Evolutionary conservation across 2,797 vertebrate species (phyloP).

Genomic region (Phrynocephalus forsythii): DNA sequence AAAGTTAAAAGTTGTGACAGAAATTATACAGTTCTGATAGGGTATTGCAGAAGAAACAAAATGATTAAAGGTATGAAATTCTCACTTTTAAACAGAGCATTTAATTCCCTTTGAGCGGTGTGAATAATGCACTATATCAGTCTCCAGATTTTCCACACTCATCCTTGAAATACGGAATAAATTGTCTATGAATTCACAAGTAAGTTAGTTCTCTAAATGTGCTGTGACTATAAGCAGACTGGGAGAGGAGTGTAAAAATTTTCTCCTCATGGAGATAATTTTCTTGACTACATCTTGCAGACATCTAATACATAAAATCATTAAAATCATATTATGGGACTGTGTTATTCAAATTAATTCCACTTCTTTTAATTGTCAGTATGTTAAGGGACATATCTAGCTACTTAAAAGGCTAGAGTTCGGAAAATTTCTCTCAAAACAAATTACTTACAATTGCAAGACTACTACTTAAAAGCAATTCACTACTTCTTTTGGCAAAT

Average conservation of each 20-base stretch:
- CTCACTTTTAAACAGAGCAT: constrained; percentile 12
- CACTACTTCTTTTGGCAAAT: too few species aligned
- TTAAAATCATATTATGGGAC: not conserved
- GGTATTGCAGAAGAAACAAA: not conserved
- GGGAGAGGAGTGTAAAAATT: not conserved
- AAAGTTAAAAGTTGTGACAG: constrained; percentile 1
- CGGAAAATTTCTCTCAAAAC: too few species aligned
- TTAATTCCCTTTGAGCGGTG: constrained; percentile 21
- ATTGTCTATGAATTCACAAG: constrained; percentile 36
- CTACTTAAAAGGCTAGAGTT: too few species aligned
- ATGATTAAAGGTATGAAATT: constrained; percentile 32
- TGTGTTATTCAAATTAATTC: not conserved
- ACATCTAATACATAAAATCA: not conserved
- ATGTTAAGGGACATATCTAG: not conserved
- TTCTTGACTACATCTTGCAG: not conserved
- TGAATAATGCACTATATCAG: constrained; percentile 33
- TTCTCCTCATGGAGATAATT: not conserved
- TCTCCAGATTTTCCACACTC: constrained; percentile 7
- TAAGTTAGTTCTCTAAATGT: constrained; percentile 19
- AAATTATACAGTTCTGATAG: constrained; percentile 22
- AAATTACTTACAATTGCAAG: too few species aligned
- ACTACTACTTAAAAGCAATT: too few species aligned
- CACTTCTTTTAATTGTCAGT: not conserved
- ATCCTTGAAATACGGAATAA: constrained; percentile 20
- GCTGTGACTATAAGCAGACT: not conserved